Percentiles rank a stretch among this genome's conserved stretches.
These are phyloP conservation scores for Nasonia oneida DNA, from an alignment of 2,888 invertebrate genomes.

Conservation along the genomic window DNA sequence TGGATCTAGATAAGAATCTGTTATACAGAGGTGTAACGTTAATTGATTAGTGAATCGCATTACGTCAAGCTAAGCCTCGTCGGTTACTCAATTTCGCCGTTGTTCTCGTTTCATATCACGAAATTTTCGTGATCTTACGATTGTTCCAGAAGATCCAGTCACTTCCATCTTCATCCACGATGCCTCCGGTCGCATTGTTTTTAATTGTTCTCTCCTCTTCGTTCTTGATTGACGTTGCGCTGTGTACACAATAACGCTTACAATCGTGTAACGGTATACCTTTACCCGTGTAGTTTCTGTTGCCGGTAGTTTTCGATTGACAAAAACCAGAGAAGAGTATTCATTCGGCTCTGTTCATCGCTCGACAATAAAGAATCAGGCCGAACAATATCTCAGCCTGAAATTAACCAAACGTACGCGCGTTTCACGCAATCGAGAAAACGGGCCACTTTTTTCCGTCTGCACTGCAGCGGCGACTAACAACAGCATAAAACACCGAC, in stretches of 20 bases:
- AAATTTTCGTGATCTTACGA: background rate
- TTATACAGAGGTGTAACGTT: background rate
- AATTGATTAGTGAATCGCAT: slow-evolving; percentile 11
- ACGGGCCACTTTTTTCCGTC: background rate
- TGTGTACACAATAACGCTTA: background rate
- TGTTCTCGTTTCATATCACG: background rate
- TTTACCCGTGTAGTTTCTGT: background rate
- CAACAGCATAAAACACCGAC: background rate
- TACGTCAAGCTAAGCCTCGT: background rate
- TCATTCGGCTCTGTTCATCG: background rate
- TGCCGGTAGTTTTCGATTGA: background rate
- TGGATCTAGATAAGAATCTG: background rate
- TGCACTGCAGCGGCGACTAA: background rate
- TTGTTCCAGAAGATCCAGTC: background rate
- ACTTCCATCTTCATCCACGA: background rate
- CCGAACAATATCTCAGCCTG: background rate
- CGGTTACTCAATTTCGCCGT: slow-evolving; percentile 20
- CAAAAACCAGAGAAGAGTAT: background rate
- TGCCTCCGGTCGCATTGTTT: background rate
- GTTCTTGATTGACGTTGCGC: background rate
- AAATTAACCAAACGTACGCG: background rate
- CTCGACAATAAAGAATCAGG: background rate
- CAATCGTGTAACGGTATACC: background rate
- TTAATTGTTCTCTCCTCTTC: background rate
- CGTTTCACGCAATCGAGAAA: slow-evolving; percentile 44